Percentiles rank a stretch among this genome's conserved stretches.
Evolutionary conservation across 2,888 invertebrate species (phyloP).

Genomic region (Camptogramma bilineatum): DNA sequence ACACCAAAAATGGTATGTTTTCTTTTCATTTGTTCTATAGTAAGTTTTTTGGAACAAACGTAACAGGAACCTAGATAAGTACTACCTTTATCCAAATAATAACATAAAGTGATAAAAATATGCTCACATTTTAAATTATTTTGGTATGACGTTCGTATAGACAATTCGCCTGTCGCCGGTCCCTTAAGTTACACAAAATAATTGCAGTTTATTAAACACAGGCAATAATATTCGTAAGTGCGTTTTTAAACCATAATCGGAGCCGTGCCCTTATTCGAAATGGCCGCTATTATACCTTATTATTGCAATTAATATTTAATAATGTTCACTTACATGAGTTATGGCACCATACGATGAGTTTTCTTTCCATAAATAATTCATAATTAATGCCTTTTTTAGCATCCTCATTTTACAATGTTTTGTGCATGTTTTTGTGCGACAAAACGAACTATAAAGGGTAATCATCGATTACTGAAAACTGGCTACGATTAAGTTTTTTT

Average conservation of each 20-base stretch:
- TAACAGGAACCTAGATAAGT: too few relatives aligned
- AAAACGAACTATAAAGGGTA: not conserved
- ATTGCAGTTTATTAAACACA: slow-evolving; percentile 33
- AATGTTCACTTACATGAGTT: slow-evolving; percentile 33
- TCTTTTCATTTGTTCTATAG: too few relatives aligned
- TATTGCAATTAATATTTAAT: slow-evolving; percentile 40
- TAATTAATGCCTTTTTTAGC: slow-evolving; percentile 9
- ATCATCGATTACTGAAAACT: too few relatives aligned
- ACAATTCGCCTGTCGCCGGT: too few relatives aligned
- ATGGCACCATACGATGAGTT: slow-evolving; percentile 27
- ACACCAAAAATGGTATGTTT: too few relatives aligned
- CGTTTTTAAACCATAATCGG: slow-evolving; percentile 34
- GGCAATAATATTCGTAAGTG: slow-evolving; percentile 37
- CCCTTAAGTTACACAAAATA: slow-evolving; percentile 17
- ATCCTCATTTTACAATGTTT: slow-evolving; percentile 3
- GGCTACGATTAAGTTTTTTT: too few relatives aligned
- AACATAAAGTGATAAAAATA: too few relatives aligned
- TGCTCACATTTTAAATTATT: too few relatives aligned
- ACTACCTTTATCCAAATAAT: too few relatives aligned
- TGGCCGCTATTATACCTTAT: slow-evolving; percentile 38
- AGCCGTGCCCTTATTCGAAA: slow-evolving; percentile 35
- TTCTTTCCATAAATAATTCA: slow-evolving; percentile 29
- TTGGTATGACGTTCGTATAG: too few relatives aligned
- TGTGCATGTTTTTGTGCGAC: not conserved
- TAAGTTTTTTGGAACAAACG: too few relatives aligned